Percentiles rank a stretch among this genome's conserved stretches.
These are phyloP conservation scores for Metellina segmentata DNA, from an alignment of 2,888 invertebrate species.

Conservation along the genomic window DNA sequence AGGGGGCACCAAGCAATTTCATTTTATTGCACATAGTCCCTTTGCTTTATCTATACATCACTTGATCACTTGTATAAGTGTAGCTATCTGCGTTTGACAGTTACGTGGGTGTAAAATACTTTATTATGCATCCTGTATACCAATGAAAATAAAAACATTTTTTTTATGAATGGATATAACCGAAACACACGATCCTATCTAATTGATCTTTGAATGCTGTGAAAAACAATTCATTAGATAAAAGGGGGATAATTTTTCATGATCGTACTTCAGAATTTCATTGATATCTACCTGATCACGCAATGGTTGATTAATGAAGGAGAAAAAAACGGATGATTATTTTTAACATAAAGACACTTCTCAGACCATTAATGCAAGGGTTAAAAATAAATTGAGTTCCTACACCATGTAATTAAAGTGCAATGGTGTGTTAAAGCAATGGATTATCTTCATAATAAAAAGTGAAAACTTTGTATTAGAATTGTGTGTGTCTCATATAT, in stretches of 20 bases:
- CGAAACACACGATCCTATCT: not conserved
- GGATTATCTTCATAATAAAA: not conserved
- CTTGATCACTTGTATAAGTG: no score
- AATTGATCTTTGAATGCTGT: not conserved
- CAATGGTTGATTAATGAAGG: conserved; percentile 29
- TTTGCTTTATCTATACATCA: no score
- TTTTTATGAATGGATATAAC: not conserved
- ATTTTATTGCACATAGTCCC: no score
- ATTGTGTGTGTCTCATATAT: not conserved
- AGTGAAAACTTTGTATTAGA: not conserved
- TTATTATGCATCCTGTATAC: no score
- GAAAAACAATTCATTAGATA: conserved; percentile 9
- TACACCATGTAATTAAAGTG: not conserved
- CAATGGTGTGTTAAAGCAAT: not conserved
- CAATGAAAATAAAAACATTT: no score
- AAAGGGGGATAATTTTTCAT: conserved; percentile 20
- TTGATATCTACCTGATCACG: conserved; percentile 46
- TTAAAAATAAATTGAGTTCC: not conserved
- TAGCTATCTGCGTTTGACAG: no score
- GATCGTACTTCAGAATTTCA: conserved; percentile 19
- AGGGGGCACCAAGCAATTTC: no score
- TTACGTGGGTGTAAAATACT: no score
- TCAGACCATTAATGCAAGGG: not conserved
- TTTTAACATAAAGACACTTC: not conserved
- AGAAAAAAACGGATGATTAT: not conserved